phyloP scores from a whole-genome alignment of 2,113 vertebrate species.

The Pseudorhombus dupliciocellatus region DNA sequence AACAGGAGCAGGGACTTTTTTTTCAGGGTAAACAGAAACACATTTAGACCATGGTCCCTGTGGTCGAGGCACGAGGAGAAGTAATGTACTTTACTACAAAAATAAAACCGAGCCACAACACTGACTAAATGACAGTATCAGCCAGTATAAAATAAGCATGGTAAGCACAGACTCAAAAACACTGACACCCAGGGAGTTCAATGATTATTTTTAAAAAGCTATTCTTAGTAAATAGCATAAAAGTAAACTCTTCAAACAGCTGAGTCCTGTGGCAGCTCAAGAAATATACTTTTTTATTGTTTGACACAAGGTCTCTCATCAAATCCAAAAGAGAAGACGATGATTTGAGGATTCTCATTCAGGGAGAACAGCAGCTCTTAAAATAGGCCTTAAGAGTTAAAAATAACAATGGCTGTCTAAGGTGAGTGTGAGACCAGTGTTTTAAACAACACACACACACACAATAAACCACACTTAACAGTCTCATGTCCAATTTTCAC shows the following conservation, averaged over 20 bases:
- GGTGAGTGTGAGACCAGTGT: background rate
- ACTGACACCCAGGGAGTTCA: too few species aligned
- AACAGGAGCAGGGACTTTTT: too few species aligned
- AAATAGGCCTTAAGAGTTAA: conserved; percentile 42
- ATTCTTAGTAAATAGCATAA: background rate
- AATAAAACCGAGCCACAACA: too few species aligned
- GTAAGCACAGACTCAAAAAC: too few species aligned
- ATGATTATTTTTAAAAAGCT: background rate
- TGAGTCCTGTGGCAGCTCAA: background rate
- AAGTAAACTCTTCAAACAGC: background rate
- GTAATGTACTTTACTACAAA: too few species aligned
- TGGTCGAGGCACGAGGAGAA: too few species aligned
- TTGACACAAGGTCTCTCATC: background rate
- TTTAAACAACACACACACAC: background rate
- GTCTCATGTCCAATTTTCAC: too few species aligned
- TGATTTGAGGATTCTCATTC: background rate
- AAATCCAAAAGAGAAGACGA: background rate
- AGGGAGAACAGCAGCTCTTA: conserved; percentile 1
- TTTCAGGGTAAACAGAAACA: too few species aligned
- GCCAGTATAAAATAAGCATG: too few species aligned
- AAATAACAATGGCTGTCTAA: conserved; percentile 36
- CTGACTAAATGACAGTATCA: too few species aligned
- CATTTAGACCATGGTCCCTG: too few species aligned
- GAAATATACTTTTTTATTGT: background rate
- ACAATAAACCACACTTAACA: background rate